Percentiles rank a stretch among this genome's conserved stretches.
These are phyloP conservation scores for Axea sp. DNA, from an alignment of 2,888 invertebrate species.

Conservation along the genomic window DNA sequence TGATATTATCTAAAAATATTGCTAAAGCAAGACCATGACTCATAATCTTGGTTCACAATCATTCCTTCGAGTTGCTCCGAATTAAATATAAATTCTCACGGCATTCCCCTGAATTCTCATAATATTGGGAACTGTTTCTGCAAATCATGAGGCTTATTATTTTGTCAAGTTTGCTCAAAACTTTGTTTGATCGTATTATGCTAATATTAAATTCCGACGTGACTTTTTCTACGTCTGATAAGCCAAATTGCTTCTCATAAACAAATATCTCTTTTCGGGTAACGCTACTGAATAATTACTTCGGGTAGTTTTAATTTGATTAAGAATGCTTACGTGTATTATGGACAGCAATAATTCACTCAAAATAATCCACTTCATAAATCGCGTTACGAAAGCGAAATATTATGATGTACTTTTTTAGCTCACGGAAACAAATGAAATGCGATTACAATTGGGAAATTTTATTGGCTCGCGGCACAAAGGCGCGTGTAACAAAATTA, in stretches of 20 bases:
- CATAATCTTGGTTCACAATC: too few relatives aligned
- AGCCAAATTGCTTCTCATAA: background rate
- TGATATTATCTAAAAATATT: too few relatives aligned
- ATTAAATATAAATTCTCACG: too few relatives aligned
- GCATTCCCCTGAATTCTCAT: too few relatives aligned
- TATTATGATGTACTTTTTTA: background rate
- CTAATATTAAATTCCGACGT: slow-evolving; percentile 17
- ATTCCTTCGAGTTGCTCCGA: too few relatives aligned
- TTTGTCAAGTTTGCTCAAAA: background rate
- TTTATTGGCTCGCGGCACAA: background rate
- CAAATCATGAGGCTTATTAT: slow-evolving; percentile 1
- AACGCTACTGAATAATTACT: background rate
- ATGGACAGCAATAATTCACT: background rate
- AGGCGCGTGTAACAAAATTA: slow-evolving; percentile 1
- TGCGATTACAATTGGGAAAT: slow-evolving; percentile 2
- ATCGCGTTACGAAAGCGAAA: slow-evolving; percentile 1
- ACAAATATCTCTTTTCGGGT: background rate
- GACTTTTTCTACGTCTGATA: too few relatives aligned
- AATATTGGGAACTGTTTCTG: too few relatives aligned
- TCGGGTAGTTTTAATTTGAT: background rate
- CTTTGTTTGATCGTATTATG: too few relatives aligned
- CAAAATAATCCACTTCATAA: slow-evolving; percentile 3
- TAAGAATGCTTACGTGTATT: background rate
- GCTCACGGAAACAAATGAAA: background rate
- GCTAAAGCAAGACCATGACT: too few relatives aligned